Conservation (phyloP, 2,888 invertebrate genomes). For the Endotricha flammealis region DNA sequence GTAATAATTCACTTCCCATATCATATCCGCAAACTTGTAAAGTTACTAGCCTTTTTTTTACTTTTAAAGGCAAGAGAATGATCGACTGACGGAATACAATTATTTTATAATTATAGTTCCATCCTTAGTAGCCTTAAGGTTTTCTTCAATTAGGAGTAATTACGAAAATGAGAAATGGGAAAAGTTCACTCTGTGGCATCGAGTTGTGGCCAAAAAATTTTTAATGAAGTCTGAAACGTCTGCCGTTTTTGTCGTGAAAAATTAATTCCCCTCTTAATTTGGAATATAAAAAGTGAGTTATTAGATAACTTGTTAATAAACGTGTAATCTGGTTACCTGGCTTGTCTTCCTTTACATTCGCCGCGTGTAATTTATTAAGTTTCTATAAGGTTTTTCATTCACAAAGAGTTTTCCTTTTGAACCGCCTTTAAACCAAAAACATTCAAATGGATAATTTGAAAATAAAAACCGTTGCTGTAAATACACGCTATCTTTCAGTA, state of each 20-base stretch:
- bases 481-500: too few species aligned
- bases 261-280: slow-evolving; percentile 42
- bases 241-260: slow-evolving; percentile 46
- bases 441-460: too few species aligned
- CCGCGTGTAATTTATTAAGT: too few species aligned
- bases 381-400: too few species aligned
- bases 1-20: too few species aligned
- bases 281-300: slow-evolving; percentile 34
- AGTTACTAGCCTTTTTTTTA: too few species aligned
- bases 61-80: too few species aligned
- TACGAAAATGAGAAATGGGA: slow-evolving; percentile 67
- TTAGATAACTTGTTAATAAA: slow-evolving; percentile 28
- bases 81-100: too few species aligned
- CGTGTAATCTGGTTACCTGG: slow-evolving; percentile 20
- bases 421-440: too few species aligned
- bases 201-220: slow-evolving; percentile 50
- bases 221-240: slow-evolving; percentile 57
- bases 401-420: too few species aligned
- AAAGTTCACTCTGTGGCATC: slow-evolving; percentile 60
- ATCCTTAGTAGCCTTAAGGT: slow-evolving; percentile 30
- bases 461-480: too few species aligned
- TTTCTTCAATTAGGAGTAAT: slow-evolving; percentile 58
- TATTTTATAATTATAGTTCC: slow-evolving; percentile 20
- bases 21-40: background rate
- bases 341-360: too few species aligned